Conservation (phyloP, 2,888 invertebrate genomes). For the Zele albiditarsus region DNA sequence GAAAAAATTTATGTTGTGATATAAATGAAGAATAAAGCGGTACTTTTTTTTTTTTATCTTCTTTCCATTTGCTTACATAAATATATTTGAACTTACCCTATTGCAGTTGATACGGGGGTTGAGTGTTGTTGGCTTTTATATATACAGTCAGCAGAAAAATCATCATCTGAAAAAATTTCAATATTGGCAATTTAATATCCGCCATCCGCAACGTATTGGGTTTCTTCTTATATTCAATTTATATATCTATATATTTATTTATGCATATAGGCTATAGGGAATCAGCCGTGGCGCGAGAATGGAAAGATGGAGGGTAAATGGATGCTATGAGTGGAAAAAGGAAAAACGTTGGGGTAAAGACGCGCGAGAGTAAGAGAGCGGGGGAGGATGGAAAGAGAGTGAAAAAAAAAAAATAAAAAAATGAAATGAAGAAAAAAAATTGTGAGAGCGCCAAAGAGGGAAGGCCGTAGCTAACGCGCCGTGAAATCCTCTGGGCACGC, state of each 20-base stretch:
- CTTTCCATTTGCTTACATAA: no score
- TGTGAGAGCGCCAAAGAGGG: conserved; percentile 50
- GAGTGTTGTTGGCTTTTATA: background rate
- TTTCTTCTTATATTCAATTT: background rate
- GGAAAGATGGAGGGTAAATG: conserved; percentile 16
- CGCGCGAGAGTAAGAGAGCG: conserved; percentile 6
- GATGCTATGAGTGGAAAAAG: conserved; percentile 7
- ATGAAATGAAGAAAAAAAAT: conserved; percentile 42
- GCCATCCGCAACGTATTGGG: conserved; percentile 19
- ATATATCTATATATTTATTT: background rate
- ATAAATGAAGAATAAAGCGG: no score
- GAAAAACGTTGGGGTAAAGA: conserved; percentile 17
- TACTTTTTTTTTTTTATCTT: no score
- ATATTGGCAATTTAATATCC: conserved; percentile 40
- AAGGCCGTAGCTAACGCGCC: conserved; percentile 64
- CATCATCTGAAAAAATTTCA: conserved; percentile 29
- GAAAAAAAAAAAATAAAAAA: conserved; percentile 30
- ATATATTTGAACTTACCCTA: no score
- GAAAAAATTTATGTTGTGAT: no score
- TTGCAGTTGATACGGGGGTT: no score
- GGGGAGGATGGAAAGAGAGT: conserved; percentile 23
- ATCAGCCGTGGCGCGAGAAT: conserved; percentile 23
- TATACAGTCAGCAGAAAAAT: background rate
- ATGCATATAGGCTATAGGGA: background rate
- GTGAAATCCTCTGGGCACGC: conserved; percentile 69